These are phyloP conservation scores for Diadema setosum DNA, from an alignment of 35 echinoderm and acorn worm species.

Conservation along the genomic window DNA sequence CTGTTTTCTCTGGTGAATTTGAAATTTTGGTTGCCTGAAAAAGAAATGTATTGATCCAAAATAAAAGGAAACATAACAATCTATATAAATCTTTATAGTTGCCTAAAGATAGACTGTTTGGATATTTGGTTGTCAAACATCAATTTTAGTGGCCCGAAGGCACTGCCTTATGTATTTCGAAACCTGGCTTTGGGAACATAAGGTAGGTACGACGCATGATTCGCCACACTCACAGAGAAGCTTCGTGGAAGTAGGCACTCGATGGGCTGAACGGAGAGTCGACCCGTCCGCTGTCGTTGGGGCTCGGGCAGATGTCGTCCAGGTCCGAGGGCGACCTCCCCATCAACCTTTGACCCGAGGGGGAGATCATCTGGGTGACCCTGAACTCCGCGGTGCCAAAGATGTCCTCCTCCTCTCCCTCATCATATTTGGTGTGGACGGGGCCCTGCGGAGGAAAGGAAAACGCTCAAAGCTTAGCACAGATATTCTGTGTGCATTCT, in stretches of 20 bases:
- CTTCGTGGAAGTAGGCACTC: conserved; percentile 47
- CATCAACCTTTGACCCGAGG: neutral
- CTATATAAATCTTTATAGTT: no score
- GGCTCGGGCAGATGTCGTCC: neutral
- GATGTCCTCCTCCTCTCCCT: neutral
- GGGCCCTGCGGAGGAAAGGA: conserved; percentile 18
- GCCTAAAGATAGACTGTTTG: no score
- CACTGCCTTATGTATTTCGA: no score
- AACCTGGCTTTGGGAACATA: no score
- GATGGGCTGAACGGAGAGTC: conserved; percentile 37
- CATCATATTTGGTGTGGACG: conserved; percentile 48
- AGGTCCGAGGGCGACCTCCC: neutral
- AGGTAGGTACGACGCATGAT: no score
- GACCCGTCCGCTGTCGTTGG: conserved; percentile 36
- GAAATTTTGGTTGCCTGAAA: no score
- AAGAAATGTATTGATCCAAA: no score
- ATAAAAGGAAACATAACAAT: no score
- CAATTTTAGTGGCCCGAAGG: no score
- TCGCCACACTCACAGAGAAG: conserved; percentile 99
- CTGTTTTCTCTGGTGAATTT: no score
- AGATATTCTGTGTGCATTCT: neutral
- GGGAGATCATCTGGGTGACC: conserved; percentile 58
- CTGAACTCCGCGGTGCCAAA: conserved; percentile 44
- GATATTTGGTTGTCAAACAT: no score
- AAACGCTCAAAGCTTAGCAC: neutral